These are phyloP conservation scores for Tryphoninae sp. DNA, from an alignment of 2,888 invertebrate genomes.

Conservation along the genomic window DNA sequence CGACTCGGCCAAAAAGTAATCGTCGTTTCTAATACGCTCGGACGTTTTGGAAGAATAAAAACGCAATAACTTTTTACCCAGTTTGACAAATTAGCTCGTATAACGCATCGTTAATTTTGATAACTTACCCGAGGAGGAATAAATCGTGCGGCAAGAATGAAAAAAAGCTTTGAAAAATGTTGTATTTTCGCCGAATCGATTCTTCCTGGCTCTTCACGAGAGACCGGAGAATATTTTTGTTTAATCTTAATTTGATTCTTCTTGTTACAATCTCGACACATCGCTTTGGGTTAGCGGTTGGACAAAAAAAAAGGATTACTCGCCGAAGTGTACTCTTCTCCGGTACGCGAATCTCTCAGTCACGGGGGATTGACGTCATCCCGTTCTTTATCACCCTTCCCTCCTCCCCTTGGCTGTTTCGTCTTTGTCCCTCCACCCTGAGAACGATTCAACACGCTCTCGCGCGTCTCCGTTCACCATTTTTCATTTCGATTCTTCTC, in stretches of 20 bases:
- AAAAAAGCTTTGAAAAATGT: no score
- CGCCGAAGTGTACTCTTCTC: background rate
- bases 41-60: no score
- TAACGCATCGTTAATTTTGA: no score
- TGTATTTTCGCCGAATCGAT: no score
- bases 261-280: slow-evolving; percentile 6
- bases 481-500: slow-evolving; percentile 23
- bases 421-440: background rate
- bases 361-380: slow-evolving; percentile 39
- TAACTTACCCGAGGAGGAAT: no score
- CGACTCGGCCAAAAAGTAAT: no score
- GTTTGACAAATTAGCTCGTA: no score
- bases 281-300: background rate
- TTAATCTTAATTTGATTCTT: background rate
- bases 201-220: no score
- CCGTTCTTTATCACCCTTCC: slow-evolving; percentile 4
- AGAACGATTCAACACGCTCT: background rate
- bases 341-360: slow-evolving; percentile 19
- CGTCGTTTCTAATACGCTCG: no score
- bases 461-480: slow-evolving; percentile 10
- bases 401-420: background rate
- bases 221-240: no score
- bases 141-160: no score
- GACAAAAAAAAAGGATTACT: slow-evolving; percentile 34
- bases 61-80: no score